Conservation (phyloP, 2,888 invertebrate genomes). For the Brachynemurus nebulosus region DNA sequence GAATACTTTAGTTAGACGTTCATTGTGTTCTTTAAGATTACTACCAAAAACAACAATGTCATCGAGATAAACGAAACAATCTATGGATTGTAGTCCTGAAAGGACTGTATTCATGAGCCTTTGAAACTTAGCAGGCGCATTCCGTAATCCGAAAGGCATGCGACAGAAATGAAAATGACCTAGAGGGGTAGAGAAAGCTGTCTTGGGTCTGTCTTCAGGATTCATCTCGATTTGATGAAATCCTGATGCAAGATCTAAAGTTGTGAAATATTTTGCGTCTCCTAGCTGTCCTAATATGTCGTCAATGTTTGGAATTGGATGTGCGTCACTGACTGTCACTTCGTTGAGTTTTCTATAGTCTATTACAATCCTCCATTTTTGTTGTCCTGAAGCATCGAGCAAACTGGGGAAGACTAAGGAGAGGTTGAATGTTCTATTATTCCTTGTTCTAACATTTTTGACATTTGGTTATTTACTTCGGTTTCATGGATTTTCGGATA, state of each 20-base stretch:
- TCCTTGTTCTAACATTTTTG: conserved; percentile 21
- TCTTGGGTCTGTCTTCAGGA: conserved; percentile 23
- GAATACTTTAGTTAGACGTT: too few species aligned
- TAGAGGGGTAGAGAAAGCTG: conserved; percentile 24
- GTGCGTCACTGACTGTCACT: conserved; percentile 25
- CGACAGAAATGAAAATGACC: conserved; percentile 26
- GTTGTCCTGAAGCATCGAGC: conserved; percentile 19
- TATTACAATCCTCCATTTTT: conserved; percentile 25
- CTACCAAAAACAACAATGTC: too few species aligned
- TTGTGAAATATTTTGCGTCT: conserved; percentile 25
- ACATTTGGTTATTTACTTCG: conserved; percentile 25
- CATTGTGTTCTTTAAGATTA: too few species aligned
- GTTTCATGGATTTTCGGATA: conserved; percentile 24
- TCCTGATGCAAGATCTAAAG: conserved; percentile 26
- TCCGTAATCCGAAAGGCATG: conserved; percentile 29
- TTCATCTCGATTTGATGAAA: conserved; percentile 27
- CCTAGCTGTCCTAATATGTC: conserved; percentile 27
- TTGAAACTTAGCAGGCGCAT: conserved; percentile 29
- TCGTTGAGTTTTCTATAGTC: conserved; percentile 28
- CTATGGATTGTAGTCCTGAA: too few species aligned
- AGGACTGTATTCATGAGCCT: too few species aligned
- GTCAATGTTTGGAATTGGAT: conserved; percentile 25
- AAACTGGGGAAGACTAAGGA: conserved; percentile 23
- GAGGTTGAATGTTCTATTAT: conserved; percentile 20
- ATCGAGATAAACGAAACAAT: too few species aligned